Conservation (phyloP, 2,113 vertebrate species). For the Lycocorax pyrrhopterus region DNA sequence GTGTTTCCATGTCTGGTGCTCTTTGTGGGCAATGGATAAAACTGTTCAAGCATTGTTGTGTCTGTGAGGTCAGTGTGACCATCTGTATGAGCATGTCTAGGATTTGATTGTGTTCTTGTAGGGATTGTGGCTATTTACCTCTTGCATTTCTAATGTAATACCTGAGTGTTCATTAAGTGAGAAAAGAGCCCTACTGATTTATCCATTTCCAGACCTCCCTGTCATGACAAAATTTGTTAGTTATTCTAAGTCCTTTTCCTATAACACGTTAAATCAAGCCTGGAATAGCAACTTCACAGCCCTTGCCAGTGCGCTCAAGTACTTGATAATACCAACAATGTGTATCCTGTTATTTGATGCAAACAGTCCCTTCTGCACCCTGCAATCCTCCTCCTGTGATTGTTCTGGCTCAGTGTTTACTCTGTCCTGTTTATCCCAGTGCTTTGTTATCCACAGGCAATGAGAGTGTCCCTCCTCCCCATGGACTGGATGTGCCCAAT, state of each 20-base stretch:
- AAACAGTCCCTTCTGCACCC: background rate
- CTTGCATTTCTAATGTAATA: background rate
- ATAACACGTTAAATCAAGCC: background rate
- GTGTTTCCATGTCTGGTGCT: background rate
- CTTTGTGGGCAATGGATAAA: background rate
- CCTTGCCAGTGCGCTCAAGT: background rate
- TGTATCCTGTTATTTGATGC: background rate
- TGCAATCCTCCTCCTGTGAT: background rate
- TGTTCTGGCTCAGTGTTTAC: background rate
- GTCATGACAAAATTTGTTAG: background rate
- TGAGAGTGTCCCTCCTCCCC: background rate
- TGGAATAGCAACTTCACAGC: background rate
- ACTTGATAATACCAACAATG: background rate
- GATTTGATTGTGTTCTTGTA: background rate
- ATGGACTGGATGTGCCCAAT: rapidly evolving
- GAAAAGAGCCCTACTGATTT: background rate
- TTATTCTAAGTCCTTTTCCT: background rate
- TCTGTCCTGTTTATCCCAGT: background rate
- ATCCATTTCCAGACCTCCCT: background rate
- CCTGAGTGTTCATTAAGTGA: background rate
- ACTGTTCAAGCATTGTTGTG: background rate
- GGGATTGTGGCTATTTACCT: background rate
- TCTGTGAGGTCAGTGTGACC: rapidly evolving
- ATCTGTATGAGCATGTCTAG: background rate
- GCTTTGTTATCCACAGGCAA: background rate